Conservation (phyloP, 2,797 vertebrate species). For the Oreonectes daqikongensis region DNA sequence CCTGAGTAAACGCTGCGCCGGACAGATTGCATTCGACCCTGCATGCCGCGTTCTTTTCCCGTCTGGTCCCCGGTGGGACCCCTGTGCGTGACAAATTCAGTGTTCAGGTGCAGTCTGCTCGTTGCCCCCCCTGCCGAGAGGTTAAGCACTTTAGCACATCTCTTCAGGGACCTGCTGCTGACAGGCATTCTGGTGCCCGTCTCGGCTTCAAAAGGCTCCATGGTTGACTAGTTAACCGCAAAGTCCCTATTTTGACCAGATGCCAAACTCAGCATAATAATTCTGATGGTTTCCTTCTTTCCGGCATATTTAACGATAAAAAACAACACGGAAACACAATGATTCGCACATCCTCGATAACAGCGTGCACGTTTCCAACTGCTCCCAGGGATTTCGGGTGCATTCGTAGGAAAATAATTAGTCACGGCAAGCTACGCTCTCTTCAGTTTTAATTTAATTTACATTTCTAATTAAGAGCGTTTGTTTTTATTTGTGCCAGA, state of each 20-base stretch:
- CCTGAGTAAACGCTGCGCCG: slow-evolving; percentile 58
- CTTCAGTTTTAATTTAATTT: slow-evolving; percentile 28
- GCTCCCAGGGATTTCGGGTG: slow-evolving; percentile 10
- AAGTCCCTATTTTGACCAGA: slow-evolving; percentile 6
- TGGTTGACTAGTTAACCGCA: slow-evolving; percentile 17
- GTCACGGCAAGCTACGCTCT: neutral
- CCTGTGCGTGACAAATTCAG: slow-evolving; percentile 72
- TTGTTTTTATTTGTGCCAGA: slow-evolving; percentile 57
- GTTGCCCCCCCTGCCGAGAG: slow-evolving; percentile 68
- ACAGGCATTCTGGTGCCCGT: slow-evolving; percentile 52
- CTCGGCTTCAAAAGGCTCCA: slow-evolving; percentile 24
- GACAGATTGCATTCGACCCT: slow-evolving; percentile 71
- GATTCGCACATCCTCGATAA: neutral
- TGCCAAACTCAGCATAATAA: slow-evolving; percentile 19
- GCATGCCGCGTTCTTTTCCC: slow-evolving; percentile 71
- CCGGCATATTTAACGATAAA: neutral
- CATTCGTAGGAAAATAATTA: slow-evolving; percentile 35
- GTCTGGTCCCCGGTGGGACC: slow-evolving; percentile 65
- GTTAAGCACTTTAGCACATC: slow-evolving; percentile 77
- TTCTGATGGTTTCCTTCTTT: slow-evolving; percentile 18
- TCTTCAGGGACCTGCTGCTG: slow-evolving; percentile 62
- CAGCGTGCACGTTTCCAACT: slow-evolving; percentile 4
- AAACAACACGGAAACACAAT: slow-evolving; percentile 21
- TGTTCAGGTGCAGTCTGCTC: slow-evolving; percentile 69
- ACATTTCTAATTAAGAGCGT: slow-evolving; percentile 68